A percentile compares a stretch with the other conserved stretches of the same genome.
Evolutionary conservation across 2,797 vertebrate genomes (phyloP).

Genomic region (Protosalanx chinensis): DNA sequence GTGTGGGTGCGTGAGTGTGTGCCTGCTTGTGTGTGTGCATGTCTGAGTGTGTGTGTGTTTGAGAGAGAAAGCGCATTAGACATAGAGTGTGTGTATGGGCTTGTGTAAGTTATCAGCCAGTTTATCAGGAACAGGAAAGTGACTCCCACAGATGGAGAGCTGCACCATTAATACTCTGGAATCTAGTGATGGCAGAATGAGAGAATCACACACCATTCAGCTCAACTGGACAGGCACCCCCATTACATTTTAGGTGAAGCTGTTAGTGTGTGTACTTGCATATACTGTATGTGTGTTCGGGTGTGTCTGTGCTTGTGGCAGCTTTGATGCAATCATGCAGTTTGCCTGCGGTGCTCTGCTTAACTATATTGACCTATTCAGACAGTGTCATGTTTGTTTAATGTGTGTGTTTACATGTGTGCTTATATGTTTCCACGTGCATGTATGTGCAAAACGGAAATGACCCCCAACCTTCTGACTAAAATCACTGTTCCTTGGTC

Average conservation of each 20-base stretch:
- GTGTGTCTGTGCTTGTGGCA: conserved; percentile 3
- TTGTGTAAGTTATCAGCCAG: conserved; percentile 52
- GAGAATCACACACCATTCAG: background rate
- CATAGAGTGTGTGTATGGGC: conserved; percentile 35
- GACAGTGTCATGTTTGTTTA: conserved; percentile 44
- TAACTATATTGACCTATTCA: conserved; percentile 32
- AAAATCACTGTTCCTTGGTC: conserved; percentile 34
- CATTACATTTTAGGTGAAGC: background rate
- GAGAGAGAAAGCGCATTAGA: conserved; percentile 30
- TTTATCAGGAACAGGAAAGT: conserved; percentile 65
- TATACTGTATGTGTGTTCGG: conserved; percentile 32
- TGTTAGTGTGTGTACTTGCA: background rate
- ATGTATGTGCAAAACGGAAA: conserved; percentile 45
- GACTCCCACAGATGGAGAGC: conserved; percentile 47
- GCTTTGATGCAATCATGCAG: conserved; percentile 40
- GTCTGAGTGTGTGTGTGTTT: background rate
- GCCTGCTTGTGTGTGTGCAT: conserved; percentile 3
- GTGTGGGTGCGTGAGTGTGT: conserved; percentile 8
- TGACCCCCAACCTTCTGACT: conserved; percentile 51
- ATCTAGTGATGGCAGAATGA: conserved; percentile 41
- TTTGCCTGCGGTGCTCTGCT: conserved; percentile 29
- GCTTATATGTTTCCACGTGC: conserved; percentile 39
- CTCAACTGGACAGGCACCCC: background rate
- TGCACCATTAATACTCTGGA: conserved; percentile 51
- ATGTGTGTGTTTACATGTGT: conserved; percentile 17